Base-by-base conservation (phyloP, 2,888 invertebrate genomes). In the Drosophila meridionalis region DNA sequence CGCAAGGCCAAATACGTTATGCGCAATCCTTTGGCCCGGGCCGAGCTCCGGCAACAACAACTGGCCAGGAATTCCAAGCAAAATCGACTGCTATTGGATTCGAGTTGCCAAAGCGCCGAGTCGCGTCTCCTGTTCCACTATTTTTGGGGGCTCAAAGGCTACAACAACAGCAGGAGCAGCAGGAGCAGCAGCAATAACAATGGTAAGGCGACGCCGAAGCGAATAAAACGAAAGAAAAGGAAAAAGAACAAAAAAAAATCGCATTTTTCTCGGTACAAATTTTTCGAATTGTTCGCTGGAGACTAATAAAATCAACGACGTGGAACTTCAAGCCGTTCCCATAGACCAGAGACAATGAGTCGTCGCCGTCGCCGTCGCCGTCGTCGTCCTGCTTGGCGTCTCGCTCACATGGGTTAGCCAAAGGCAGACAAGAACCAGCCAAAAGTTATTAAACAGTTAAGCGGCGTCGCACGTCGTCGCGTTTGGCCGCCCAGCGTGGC, bases 231-330 rank as follows among this genome's bases (percentile, higher is more conserved):
- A 48, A 43, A 56, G 55, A 12, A 63, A 71, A 26, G 48, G 28
- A 58, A 63, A 71, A 26, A 53, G 28, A 58, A 66, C 58, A 68
- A 42, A 64, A 66, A 75, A 66, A 74, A 74, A 57, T 45, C 63
- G 71, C 68, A 87, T 82, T 85, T 83, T 86, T 90, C 82, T 87
- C 69, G 79, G 87, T 80, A 91, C 87, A 90, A 92, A 91, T 91
- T 91, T 92, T 89, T 90, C 76, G 90, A 93, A 92, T 93, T 92
- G 92, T 92, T 92, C 93, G 92, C 92, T 90, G 80, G 92, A 92
- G 92, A 92, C 93, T 92, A 92, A 92, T 92, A 92, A 92, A 92
- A 92, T 92, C 92, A 92, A 92, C 92, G 93, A 92, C 87, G 92
- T 92, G 93, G 91, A 92, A 93, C 93, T 92, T 86, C 82, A 90